Evolutionary conservation across 2,888 invertebrate species (phyloP).

Genomic region (Geophilus truncorum): DNA sequence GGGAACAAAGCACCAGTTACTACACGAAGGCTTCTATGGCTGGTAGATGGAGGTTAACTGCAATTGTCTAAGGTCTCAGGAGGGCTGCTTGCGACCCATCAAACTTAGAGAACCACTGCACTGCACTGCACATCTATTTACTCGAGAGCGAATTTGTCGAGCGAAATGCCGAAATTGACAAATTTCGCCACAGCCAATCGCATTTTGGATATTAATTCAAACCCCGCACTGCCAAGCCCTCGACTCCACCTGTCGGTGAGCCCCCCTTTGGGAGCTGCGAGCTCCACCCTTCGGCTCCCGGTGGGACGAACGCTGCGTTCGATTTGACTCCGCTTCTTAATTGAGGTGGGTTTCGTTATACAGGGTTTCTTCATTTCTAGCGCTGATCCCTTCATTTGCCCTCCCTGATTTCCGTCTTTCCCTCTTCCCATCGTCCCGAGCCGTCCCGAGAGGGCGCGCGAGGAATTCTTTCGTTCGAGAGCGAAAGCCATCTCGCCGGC

Average conservation of each 20-base stretch:
- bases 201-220: slow-evolving; percentile 10
- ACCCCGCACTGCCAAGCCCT: neutral
- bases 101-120: neutral
- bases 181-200: slow-evolving; percentile 9
- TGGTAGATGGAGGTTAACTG: neutral
- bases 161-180: neutral
- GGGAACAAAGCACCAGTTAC: too few species aligned
- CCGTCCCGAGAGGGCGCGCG: neutral
- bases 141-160: neutral
- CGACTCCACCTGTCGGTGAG: neutral
- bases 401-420: neutral
- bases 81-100: too few species aligned
- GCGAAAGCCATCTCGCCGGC: neutral
- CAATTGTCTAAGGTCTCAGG: too few species aligned
- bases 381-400: slow-evolving; percentile 9
- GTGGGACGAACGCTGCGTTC: neutral
- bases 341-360: neutral
- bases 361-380: neutral
- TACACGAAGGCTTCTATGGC: too few species aligned
- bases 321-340: neutral
- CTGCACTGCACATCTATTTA: neutral
- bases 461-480: neutral
- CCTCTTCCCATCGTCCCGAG: neutral
- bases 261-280: neutral
- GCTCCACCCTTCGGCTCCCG: neutral